These are phyloP conservation scores for Trissolcus japonicus DNA, from an alignment of 2,888 invertebrate genomes.

Conservation along the genomic window DNA sequence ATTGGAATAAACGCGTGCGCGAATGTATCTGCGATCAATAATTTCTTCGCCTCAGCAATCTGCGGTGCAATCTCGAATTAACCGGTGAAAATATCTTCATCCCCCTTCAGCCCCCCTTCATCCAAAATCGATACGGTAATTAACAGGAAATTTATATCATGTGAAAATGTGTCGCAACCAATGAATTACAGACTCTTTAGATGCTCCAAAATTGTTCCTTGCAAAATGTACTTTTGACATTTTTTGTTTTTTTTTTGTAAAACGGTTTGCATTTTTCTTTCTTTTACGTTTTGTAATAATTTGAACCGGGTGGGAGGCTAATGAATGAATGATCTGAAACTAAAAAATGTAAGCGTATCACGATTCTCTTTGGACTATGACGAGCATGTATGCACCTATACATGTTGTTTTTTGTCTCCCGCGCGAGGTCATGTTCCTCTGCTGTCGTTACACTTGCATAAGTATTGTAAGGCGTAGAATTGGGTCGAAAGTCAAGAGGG, in stretches of 20 bases:
- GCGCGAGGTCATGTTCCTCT: slow-evolving; percentile 18
- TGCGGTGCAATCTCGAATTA: slow-evolving; percentile 39
- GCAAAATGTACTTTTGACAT: no score
- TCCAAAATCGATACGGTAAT: slow-evolving; percentile 42
- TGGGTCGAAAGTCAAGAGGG: slow-evolving; percentile 58
- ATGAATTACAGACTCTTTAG: neutral
- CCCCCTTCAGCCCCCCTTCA: slow-evolving; percentile 14
- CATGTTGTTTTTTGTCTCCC: neutral
- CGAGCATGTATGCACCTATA: neutral
- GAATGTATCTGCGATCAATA: slow-evolving; percentile 39
- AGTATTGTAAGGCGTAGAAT: slow-evolving; percentile 51
- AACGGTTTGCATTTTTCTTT: no score
- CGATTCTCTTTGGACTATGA: no score
- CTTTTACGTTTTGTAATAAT: no score
- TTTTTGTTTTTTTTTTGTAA: no score
- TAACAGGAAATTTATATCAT: slow-evolving; percentile 34
- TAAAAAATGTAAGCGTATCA: no score
- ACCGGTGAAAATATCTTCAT: slow-evolving; percentile 32
- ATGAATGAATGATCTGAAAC: no score
- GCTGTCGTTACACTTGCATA: slow-evolving; percentile 44
- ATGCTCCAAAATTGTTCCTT: no score
- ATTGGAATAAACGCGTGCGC: slow-evolving; percentile 21
- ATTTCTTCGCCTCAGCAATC: slow-evolving; percentile 24
- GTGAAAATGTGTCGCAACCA: slow-evolving; percentile 4
- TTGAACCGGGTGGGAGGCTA: no score